Conservation (phyloP, 2,797 vertebrate genomes). For the Pempheris klunzingeri region DNA sequence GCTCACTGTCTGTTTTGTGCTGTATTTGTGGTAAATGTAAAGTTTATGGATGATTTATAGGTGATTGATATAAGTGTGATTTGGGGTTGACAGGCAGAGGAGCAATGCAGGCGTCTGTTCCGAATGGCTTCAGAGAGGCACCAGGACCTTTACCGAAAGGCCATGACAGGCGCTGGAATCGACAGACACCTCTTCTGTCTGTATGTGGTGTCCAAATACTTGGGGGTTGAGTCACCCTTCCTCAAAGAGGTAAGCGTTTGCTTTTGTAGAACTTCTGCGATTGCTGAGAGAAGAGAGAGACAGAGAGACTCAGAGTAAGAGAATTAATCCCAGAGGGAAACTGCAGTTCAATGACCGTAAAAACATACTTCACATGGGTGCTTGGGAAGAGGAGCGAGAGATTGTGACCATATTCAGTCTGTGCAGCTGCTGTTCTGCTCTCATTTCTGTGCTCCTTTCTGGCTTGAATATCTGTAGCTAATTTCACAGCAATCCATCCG, state of each 20-base stretch:
- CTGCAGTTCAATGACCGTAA: no score
- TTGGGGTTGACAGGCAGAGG: constrained; percentile 63
- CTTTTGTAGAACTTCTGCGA: no score
- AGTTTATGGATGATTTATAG: background rate
- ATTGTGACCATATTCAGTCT: no score
- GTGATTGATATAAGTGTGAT: background rate
- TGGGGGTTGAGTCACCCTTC: constrained; percentile 90
- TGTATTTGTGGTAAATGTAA: background rate
- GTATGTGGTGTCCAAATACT: constrained; percentile 90
- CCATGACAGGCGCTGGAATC: constrained; percentile 90
- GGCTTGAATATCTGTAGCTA: no score
- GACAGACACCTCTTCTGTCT: constrained; percentile 94
- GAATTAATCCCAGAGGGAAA: no score
- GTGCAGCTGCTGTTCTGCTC: no score
- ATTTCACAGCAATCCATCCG: no score
- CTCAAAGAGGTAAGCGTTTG: constrained; percentile 85
- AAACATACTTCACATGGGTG: no score
- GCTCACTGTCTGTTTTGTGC: background rate
- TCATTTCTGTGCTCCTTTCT: no score
- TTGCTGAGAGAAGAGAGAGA: no score
- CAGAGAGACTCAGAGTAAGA: no score
- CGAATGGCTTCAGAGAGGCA: constrained; percentile 86
- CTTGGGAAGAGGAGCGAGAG: no score
- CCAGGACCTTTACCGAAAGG: constrained; percentile 90
- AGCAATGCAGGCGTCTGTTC: constrained; percentile 82